Base-by-base conservation (phyloP, 2,113 vertebrate species). In the Cariama cristata region DNA sequence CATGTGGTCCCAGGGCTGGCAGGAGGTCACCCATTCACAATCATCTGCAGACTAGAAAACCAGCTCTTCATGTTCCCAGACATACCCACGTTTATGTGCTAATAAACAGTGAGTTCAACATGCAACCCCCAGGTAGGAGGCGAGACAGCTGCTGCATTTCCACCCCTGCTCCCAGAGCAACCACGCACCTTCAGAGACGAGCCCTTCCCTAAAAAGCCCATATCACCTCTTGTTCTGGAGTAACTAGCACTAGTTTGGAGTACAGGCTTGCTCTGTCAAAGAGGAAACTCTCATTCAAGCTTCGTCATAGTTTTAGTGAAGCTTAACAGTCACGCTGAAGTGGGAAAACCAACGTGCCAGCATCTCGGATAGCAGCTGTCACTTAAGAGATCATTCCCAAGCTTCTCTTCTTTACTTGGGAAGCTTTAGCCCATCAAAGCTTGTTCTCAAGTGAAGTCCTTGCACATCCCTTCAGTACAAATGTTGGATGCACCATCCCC, bases 1-100 rank as follows among this genome's bases (percentile, higher is more conserved):
- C 0, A 0, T 0, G 4, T 1, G 5, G 56, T 12, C 32, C 44
- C 17, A 9, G 32, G 23, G 15, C 8, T 42, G 76, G 64, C 24
- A 59, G 50, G 20, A 72, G 27, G n/a, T 24, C 4, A 4, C 22
- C 30, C 4, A 2, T 4, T 38, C 4, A 2, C 49, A 32, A 49
- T 42, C 23, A 63, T n/a, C 42, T 2, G 3, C 9, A 20, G 58
- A 16, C 18, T 53, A 49, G 50, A 63, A 85, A 86, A 53, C 3
- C 60, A 79, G 8, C 44, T n/a, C 44, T 45, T 79, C 2, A 0
- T 42, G 2, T 6, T 79, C 27, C 56, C 56, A 72, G 50, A 23
- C 19, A 6, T 32, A 21, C 22, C 58, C 9, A 5, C 8, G 6
- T 24, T 63, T 14, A 1, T 24, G 52, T 67, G 63, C 28, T 49